Conservation (phyloP, 1,140 invertebrate genomes). For the Trichonephila clavata region DNA sequence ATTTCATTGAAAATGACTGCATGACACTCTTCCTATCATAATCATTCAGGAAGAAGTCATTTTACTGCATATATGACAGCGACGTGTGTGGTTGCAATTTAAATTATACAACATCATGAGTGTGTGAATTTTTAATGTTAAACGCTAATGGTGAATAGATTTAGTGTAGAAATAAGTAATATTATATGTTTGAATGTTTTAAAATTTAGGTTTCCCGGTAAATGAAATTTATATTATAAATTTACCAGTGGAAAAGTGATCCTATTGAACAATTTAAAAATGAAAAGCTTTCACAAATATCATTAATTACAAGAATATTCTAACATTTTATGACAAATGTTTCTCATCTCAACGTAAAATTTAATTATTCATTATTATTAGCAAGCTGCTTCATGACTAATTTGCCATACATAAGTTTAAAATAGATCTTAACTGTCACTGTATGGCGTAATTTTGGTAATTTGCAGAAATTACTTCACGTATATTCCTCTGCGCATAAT, state of each 20-base stretch:
- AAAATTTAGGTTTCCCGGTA: conserved; percentile 3
- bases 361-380: conserved; percentile 43
- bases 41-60: conserved; percentile 64
- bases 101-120: conserved; percentile 20
- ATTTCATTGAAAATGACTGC: conserved; percentile 54
- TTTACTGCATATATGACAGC: conserved; percentile 12
- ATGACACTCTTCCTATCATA: conserved; percentile 22
- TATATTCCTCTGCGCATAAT: background rate
- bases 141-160: background rate
- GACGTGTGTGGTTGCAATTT: conserved; percentile 45
- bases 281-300: conserved; percentile 7
- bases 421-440: background rate
- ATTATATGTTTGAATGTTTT: conserved; percentile 10
- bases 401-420: background rate
- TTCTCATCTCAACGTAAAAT: conserved; percentile 1
- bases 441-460: background rate
- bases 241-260: background rate
- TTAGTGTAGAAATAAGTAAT: background rate
- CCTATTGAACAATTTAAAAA: background rate
- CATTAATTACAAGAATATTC: background rate
- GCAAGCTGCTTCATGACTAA: background rate
- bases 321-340: background rate
- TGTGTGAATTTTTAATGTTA: conserved; percentile 55
- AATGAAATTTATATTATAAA: conserved; percentile 12
- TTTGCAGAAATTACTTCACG: background rate